Base-by-base conservation (phyloP, 2,888 invertebrate genomes). In the Steinernema scapterisci region DNA sequence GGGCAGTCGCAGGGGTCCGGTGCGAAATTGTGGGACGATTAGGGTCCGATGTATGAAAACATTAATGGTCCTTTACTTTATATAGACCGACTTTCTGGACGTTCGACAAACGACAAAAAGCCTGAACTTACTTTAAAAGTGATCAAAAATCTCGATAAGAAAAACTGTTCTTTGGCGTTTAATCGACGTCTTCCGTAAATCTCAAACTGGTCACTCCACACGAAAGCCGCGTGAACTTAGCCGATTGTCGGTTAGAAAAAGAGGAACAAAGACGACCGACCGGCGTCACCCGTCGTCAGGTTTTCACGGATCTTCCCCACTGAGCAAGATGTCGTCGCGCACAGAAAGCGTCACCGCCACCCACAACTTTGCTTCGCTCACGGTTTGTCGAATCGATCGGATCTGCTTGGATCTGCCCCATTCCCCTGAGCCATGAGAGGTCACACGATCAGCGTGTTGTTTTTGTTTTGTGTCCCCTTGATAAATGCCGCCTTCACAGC, bases 401-500 rank as follows among this genome's bases (percentile, higher is more conserved):
- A 16, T 63, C 23, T 31, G 31, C 27, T 16, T 27, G 16, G 38
- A 63, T 31, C 31, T 31, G 31, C 63, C 19, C 25, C 7, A 52
- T 21, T 13, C 27, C 2, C 1, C 16, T 5, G 11, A 48, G 16
- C 19, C 16, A 63, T 63, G 63, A 16, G 16, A 63, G 63, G 16
- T 63, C 27, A 63, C 19, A n/a, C n/a, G n/a, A n/a, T 52, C 23
- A 23, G 21, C 7, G 16, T 63, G 27, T 5, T 70, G 45, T 44
- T 48, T 9, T 45, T 73, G 23, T 19, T 70, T 1, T 7, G 27
- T 16, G 16, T 48, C 27, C 25, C 45, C 5, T 16, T 5, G 23
- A 13, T 71, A 11, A 31, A n/a, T 16, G 77, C 80, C 9, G 83
- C 80, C 56, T 83, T 83, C 70, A 78, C 83, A 3, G 82, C 81